phyloP scores from a whole-genome alignment of 2,888 invertebrate genomes.

The Cheilosia grossa region DNA sequence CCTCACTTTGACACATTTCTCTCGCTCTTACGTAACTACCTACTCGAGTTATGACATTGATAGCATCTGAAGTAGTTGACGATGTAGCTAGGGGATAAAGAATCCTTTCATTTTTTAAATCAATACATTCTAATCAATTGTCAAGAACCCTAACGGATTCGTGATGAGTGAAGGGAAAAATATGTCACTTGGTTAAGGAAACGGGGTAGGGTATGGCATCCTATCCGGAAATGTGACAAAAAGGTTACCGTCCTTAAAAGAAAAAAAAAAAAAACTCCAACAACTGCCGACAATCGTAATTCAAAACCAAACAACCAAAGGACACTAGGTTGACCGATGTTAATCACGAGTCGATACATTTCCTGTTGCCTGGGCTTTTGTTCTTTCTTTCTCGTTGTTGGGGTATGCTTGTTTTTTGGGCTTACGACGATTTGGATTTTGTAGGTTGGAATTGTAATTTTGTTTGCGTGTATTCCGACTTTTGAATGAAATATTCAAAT shows the following conservation, averaged over 20 bases:
- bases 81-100: not conserved
- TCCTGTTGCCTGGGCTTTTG: constrained; percentile 48
- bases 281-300: constrained; percentile 30
- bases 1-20: not conserved
- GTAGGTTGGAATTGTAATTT: constrained; percentile 20
- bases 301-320: constrained; percentile 64
- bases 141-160: too few species aligned
- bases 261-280: too few species aligned
- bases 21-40: constrained; percentile 12
- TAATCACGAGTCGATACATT: constrained; percentile 63
- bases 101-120: not conserved
- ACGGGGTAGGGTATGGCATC: too few species aligned
- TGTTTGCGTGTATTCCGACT: constrained; percentile 51
- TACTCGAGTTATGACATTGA: constrained; percentile 25
- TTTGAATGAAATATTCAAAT: constrained; percentile 43
- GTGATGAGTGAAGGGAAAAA: too few species aligned
- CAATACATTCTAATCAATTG: too few species aligned
- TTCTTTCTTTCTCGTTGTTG: constrained; percentile 5
- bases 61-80: constrained; percentile 23
- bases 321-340: constrained; percentile 48
- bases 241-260: too few species aligned
- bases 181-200: too few species aligned
- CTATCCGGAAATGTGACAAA: too few species aligned
- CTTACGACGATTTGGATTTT: constrained; percentile 35
- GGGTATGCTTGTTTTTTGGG: not conserved